Base-by-base conservation (phyloP, 2,888 invertebrate genomes). In the Endotricha flammealis region DNA sequence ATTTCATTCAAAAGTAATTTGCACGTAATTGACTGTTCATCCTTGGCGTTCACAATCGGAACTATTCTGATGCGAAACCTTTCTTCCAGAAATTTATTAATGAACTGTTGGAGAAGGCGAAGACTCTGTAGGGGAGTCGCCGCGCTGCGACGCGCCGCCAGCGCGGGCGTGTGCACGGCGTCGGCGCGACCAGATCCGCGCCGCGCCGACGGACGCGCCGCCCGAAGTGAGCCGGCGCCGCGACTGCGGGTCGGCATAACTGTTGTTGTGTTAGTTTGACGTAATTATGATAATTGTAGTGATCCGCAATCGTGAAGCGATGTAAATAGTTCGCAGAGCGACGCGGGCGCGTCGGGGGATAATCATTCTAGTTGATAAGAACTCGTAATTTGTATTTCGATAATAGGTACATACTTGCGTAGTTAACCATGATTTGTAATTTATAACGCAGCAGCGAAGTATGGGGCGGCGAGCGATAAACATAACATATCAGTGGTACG, bases 21-120 rank as follows among this genome's bases (percentile, higher is more conserved):
- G n/a, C n/a, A n/a, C n/a, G n/a, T n/a, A n/a, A n/a, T n/a, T n/a
- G n/a, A n/a, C n/a, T n/a, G n/a, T n/a, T n/a, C n/a, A n/a, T n/a
- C n/a, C n/a, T n/a, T n/a, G n/a, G n/a, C n/a, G n/a, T n/a, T n/a
- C n/a, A n/a, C n/a, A n/a, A n/a, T n/a, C n/a, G n/a, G n/a, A n/a
- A n/a, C n/a, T n/a, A n/a, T n/a, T n/a, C n/a, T n/a, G n/a, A n/a
- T n/a, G n/a, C n/a, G n/a, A n/a, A n/a, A n/a, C n/a, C n/a, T 64
- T 62, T 57, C 60, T 91, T 90, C 41, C 89, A 95, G 95, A 95
- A 94, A 92, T 95, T 95, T 83, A 94, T 95, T 76, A 94, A 94
- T 73, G 95, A 95, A 82, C 89, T 95, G 71, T 88, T 95, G 80
- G 95, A 94, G 76, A 93, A 94, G 80, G 95, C 95, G 72, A 95